Evolutionary conservation across 2,113 vertebrate genomes (phyloP).

Genomic region (Dicrurus megarhynchus): DNA sequence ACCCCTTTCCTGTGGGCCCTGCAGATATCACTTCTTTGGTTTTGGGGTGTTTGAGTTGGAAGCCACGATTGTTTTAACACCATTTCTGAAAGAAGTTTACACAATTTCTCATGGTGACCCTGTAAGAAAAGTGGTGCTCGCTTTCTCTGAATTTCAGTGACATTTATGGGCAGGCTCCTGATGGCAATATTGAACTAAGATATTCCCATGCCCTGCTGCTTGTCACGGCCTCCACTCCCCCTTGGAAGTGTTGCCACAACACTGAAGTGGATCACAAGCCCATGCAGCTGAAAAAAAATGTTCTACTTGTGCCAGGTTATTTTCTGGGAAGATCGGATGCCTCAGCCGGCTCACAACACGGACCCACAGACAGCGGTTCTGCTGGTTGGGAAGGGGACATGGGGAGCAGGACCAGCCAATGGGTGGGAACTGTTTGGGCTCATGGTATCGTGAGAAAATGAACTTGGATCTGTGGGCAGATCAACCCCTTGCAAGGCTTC

Average conservation of each 20-base stretch:
- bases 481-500: neutral
- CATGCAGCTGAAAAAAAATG: neutral
- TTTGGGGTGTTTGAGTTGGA: neutral
- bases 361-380: neutral
- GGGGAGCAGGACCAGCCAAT: rapidly evolving
- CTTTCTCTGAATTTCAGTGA: neutral
- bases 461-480: neutral
- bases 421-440: neutral
- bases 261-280: neutral
- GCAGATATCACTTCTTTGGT: neutral
- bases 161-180: neutral
- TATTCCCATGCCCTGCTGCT: neutral
- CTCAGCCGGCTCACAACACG: neutral
- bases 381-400: neutral
- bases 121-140: neutral
- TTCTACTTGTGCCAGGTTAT: neutral
- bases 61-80: neutral
- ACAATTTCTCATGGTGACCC: neutral
- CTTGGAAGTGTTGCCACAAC: constrained; percentile 8
- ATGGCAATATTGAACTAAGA: neutral
- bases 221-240: neutral
- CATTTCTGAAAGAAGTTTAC: neutral
- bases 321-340: neutral
- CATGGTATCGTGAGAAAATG: rapidly evolving
- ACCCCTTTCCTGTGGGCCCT: neutral